Conservation (phyloP, 2,888 invertebrate genomes). For the Orthonevra nobilis region DNA sequence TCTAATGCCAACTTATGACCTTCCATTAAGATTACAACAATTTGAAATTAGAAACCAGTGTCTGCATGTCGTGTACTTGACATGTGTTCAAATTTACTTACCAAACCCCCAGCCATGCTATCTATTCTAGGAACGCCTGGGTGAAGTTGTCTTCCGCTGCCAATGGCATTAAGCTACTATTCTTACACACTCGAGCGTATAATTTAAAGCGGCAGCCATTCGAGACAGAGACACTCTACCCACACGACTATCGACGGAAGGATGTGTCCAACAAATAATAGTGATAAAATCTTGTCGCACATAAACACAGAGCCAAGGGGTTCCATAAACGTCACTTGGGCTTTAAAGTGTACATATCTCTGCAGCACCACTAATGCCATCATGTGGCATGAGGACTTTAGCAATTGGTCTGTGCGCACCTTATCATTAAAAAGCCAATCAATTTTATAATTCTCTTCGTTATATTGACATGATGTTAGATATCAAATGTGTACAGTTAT, state of each 20-base stretch:
- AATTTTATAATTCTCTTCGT: constrained; percentile 24
- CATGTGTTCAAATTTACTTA: not conserved
- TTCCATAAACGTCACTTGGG: constrained; percentile 15
- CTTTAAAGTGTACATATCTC: not conserved
- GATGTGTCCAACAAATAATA: not conserved
- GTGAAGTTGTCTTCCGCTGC: constrained; percentile 2
- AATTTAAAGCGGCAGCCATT: constrained; percentile 12
- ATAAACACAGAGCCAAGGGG: too few relatives aligned
- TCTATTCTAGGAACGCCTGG: constrained; percentile 13
- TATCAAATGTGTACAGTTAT: constrained; percentile 54
- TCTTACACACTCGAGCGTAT: constrained; percentile 7
- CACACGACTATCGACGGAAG: not conserved
- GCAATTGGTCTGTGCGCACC: not conserved
- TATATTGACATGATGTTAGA: constrained; percentile 34
- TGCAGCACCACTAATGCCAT: not conserved
- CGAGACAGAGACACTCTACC: not conserved
- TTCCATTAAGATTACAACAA: constrained; percentile 3
- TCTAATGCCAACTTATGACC: too few relatives aligned
- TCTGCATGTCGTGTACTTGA: not conserved
- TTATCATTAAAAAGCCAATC: constrained; percentile 52
- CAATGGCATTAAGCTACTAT: constrained; percentile 8
- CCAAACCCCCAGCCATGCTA: too few relatives aligned
- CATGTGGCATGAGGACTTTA: not conserved
- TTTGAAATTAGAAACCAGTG: not conserved
- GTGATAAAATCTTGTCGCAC: not conserved